phyloP scores from a whole-genome alignment of 2,888 invertebrate species.

The Hoplodrina blanda region DNA sequence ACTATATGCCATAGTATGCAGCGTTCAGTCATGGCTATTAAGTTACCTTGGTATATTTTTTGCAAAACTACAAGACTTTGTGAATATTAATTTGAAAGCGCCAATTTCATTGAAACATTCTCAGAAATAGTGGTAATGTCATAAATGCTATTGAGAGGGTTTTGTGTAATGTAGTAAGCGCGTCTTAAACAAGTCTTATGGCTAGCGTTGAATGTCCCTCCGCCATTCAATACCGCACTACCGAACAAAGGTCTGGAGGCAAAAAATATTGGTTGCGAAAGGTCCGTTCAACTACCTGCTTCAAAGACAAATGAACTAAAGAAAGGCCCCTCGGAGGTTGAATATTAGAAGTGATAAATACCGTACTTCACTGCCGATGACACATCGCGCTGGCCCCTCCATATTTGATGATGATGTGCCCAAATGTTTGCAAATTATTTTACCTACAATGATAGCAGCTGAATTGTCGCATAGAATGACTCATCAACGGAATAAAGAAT shows the following conservation, averaged over 20 bases:
- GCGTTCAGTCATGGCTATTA: not conserved
- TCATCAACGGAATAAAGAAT: slow-evolving; percentile 63
- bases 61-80: not conserved
- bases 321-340: slow-evolving; percentile 70
- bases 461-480: slow-evolving; percentile 72
- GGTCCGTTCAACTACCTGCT: slow-evolving; percentile 84
- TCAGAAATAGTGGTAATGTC: slow-evolving; percentile 53
- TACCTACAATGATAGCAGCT: slow-evolving; percentile 67
- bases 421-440: slow-evolving; percentile 64
- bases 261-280: slow-evolving; percentile 81
- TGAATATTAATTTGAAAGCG: slow-evolving; percentile 12
- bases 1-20: too few relatives aligned
- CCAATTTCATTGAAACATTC: slow-evolving; percentile 13
- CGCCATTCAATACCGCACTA: slow-evolving; percentile 73
- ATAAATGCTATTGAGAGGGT: slow-evolving; percentile 63
- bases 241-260: slow-evolving; percentile 75
- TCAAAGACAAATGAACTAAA: slow-evolving; percentile 69
- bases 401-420: slow-evolving; percentile 65
- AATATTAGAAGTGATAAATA: slow-evolving; percentile 58
- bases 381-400: slow-evolving; percentile 70
- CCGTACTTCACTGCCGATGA: slow-evolving; percentile 72
- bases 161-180: slow-evolving; percentile 72
- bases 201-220: slow-evolving; percentile 60
- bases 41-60: slow-evolving; percentile 17
- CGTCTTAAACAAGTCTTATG: slow-evolving; percentile 71